Evolutionary conservation across 1,140 invertebrate genomes (phyloP).

Genomic region (Centruroides sculpturatus): DNA sequence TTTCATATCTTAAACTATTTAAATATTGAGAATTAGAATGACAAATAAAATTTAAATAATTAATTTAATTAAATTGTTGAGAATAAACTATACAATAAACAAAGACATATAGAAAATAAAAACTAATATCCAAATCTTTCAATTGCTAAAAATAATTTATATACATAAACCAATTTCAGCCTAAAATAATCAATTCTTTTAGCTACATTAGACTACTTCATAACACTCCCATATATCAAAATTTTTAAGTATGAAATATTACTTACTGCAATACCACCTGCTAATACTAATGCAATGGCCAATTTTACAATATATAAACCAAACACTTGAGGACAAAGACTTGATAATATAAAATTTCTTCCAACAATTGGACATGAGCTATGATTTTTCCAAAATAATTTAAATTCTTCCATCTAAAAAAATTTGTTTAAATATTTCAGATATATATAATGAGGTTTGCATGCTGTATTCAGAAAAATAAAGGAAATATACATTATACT

Average conservation of each 20-base stretch:
- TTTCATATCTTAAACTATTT: too few relatives aligned
- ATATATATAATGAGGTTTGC: background rate
- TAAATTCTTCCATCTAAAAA: slow-evolving; percentile 46
- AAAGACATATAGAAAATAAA: too few relatives aligned
- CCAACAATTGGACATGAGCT: slow-evolving; percentile 45
- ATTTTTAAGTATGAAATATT: background rate
- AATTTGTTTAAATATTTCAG: slow-evolving; percentile 3
- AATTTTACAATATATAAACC: slow-evolving; percentile 77
- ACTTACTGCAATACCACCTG: slow-evolving; percentile 45
- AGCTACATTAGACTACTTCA: too few relatives aligned
- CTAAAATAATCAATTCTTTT: too few relatives aligned
- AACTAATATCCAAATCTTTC: too few relatives aligned
- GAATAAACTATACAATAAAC: too few relatives aligned
- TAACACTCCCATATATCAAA: background rate
- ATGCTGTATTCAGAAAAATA: background rate
- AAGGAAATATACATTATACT: too few relatives aligned
- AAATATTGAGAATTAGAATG: too few relatives aligned
- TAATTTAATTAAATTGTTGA: too few relatives aligned
- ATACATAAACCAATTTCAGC: too few relatives aligned
- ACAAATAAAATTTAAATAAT: too few relatives aligned
- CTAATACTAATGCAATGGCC: slow-evolving; percentile 53
- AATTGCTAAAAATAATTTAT: too few relatives aligned
- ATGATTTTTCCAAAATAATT: slow-evolving; percentile 56
- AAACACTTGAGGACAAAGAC: slow-evolving; percentile 73
- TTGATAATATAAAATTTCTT: slow-evolving; percentile 61